Evolutionary conservation across 2,888 invertebrate species (phyloP).

Genomic region (Atrina japonica): DNA sequence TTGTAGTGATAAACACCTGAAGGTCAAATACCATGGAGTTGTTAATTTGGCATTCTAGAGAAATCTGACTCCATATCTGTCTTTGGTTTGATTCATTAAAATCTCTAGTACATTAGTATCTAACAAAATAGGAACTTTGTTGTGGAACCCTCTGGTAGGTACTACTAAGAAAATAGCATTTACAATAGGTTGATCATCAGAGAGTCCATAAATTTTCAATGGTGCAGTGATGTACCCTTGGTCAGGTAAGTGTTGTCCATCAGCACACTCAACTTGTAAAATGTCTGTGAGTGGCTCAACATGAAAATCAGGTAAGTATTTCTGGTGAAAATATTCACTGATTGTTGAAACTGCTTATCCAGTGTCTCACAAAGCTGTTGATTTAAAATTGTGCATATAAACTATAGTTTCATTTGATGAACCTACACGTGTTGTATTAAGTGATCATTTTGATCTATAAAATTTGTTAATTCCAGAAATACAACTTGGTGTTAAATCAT

Average conservation of each 20-base stretch:
- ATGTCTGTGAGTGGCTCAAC: neutral
- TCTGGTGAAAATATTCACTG: neutral
- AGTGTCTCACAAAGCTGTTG: neutral
- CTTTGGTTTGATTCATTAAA: neutral
- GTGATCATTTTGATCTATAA: neutral
- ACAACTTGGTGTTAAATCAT: neutral
- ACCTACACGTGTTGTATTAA: neutral
- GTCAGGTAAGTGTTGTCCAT: neutral
- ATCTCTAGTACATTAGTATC: slow-evolving; percentile 10
- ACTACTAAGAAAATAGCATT: neutral
- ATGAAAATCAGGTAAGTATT: neutral
- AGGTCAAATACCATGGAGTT: slow-evolving; percentile 23
- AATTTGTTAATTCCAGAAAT: neutral
- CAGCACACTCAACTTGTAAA: neutral
- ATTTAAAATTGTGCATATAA: neutral
- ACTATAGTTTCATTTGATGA: neutral
- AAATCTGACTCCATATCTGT: neutral
- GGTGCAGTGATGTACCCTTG: neutral
- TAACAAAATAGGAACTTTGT: neutral
- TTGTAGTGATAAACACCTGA: slow-evolving; percentile 11
- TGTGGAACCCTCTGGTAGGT: neutral
- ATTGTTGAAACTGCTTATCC: neutral
- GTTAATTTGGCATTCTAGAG: neutral
- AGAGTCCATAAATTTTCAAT: neutral
- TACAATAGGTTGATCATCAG: neutral